Evolutionary conservation across 2,797 vertebrate genomes (phyloP), one percentile per base, ranked within the genome.

Genomic region (Acanthiza pusilla): DNA sequence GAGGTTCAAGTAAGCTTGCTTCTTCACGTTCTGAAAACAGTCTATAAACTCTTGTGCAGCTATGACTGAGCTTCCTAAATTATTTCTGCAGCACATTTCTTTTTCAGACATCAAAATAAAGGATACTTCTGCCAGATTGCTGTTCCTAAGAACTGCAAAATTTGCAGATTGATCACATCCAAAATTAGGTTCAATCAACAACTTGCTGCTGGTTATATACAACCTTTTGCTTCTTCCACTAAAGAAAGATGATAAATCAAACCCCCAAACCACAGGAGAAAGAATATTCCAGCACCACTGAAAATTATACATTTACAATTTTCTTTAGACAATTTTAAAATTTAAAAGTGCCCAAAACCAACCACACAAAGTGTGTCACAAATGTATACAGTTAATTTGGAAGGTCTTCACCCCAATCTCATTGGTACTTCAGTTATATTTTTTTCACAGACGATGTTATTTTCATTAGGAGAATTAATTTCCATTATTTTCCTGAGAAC

Each of bases 21-120:
- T 87, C 65, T 89, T 91, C 2, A 1, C 11, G 0, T 82, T 90
- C 53, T 3, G 1, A 91, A 85, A 94, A 57, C 0, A 19, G 50
- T 13, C 68, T 80, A 54, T 60, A 74, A 94, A 83, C 40, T 43
- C 57, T 40, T 43, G 25, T 51, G 61, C 57, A 92, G 87, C 79
- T 92, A 58, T 91, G 79, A 93, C 40, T 85, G 53, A 85, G 47
- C 47, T 84, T 81, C 30, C 62, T 89, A 88, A 94, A 88, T 16
- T 81, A 38, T 88, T 85, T 88, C 47, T 81, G 62, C 73, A 78
- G 36, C 40, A 83, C 1, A 0, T 8, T 80, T 63, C 85, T 21
- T 96, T 93, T 93, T 45, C 61, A 83, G 72, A 50, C 26, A 67
- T 58, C 60, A 87, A 71, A 90, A 90, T 82, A 90, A 82, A 72